These are phyloP conservation scores for Hipparchia semele DNA, from an alignment of 2,888 invertebrate species.

Conservation along the genomic window DNA sequence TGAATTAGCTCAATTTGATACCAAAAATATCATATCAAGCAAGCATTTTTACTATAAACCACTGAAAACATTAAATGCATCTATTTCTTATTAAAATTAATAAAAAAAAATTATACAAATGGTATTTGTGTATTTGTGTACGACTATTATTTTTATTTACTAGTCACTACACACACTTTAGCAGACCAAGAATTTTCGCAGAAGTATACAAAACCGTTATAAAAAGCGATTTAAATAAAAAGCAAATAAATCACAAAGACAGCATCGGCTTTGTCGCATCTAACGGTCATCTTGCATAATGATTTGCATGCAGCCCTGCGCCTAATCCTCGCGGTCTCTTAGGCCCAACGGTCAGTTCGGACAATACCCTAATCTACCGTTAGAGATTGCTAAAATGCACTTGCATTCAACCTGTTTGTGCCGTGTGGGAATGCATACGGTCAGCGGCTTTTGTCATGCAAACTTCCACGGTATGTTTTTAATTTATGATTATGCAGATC, in stretches of 20 bases:
- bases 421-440: constrained; percentile 60
- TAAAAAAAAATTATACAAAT: no score
- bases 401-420: constrained; percentile 63
- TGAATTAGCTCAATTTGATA: no score
- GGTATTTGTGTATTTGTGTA: no score
- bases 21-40: no score
- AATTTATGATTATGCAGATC: constrained; percentile 73
- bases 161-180: no score
- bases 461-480: constrained; percentile 55
- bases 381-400: constrained; percentile 63
- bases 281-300: constrained; percentile 59
- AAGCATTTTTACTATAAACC: no score
- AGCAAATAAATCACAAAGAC: constrained; percentile 43
- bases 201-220: constrained; percentile 21
- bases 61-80: no score
- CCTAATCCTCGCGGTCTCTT: constrained; percentile 48
- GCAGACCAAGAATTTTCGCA: constrained; percentile 2
- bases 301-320: constrained; percentile 66
- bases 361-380: constrained; percentile 54
- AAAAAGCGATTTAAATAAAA: constrained; percentile 38
- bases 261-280: constrained; percentile 47
- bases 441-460: constrained; percentile 59
- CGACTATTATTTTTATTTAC: no score
- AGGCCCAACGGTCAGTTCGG: constrained; percentile 55
- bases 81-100: no score